Conservation (phyloP, 2,797 vertebrate genomes). For the Acrocephalus scirpaceus region DNA sequence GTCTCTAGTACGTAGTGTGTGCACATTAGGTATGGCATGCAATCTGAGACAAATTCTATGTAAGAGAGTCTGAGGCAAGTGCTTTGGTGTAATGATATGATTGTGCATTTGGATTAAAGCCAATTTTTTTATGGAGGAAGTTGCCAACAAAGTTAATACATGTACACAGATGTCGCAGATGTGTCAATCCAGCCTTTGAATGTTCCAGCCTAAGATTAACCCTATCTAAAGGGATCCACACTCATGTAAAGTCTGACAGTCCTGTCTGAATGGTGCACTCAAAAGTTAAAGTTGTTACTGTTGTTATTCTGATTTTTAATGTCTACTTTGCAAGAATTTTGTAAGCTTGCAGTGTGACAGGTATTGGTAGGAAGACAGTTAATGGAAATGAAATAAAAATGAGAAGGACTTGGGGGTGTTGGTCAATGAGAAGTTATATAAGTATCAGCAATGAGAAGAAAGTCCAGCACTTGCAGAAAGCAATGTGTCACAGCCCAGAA, state of each 20-base stretch:
- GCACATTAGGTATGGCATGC: neutral
- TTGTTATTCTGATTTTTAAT: neutral
- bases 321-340: neutral
- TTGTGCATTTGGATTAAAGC: neutral
- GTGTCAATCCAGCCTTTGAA: neutral
- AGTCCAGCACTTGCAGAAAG: neutral
- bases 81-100: neutral
- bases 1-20: neutral
- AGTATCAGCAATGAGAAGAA: neutral
- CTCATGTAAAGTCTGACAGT: neutral
- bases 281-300: neutral
- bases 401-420: neutral
- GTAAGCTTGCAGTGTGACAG: neutral
- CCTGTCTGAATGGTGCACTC: neutral
- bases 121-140: neutral
- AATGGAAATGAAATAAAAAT: neutral
- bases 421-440: neutral
- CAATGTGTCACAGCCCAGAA: neutral
- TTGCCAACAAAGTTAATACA: neutral
- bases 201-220: neutral
- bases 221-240: neutral
- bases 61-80: neutral
- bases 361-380: neutral
- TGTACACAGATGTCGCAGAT: rapidly evolving
- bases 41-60: neutral